A percentile compares a stretch with the other conserved stretches of the same genome.
Conservation (phyloP, 1,140 invertebrate genomes). For the Pteromalus puparum region DNA sequence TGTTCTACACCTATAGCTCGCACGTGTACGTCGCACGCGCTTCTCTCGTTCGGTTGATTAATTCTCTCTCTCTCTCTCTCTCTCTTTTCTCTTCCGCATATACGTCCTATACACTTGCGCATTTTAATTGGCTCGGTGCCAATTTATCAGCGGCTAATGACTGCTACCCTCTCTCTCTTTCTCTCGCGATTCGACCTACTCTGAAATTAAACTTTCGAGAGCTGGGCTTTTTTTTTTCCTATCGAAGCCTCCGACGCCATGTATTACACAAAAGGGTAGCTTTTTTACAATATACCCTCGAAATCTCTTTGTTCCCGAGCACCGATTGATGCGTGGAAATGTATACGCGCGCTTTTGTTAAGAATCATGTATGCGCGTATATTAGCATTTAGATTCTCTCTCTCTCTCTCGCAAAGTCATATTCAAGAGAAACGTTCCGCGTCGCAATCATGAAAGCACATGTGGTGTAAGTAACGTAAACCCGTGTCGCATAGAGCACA, state of each 20-base stretch:
- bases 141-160: conserved; percentile 46
- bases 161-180: neutral
- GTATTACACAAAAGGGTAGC: no score
- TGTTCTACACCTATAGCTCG: neutral
- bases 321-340: neutral
- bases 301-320: neutral
- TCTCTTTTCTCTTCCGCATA: neutral
- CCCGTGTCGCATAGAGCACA: no score
- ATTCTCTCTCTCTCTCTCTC: conserved; percentile 44
- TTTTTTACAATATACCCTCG: neutral
- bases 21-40: neutral
- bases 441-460: no score
- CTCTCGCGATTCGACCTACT: neutral
- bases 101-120: neutral
- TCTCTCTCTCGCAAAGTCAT: no score
- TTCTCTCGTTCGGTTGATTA: conserved; percentile 41
- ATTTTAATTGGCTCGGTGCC: conserved; percentile 52
- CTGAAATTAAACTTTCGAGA: conserved; percentile 6
- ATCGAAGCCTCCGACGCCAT: neutral
- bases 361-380: no score
- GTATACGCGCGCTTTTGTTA: no score
- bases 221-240: no score
- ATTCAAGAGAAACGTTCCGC: no score
- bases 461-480: no score
- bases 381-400: no score